A percentile compares a stretch with the other conserved stretches of the same genome.
phyloP scores from a whole-genome alignment of 2,113 vertebrate species.

The Andinoacara biseriatus region DNA sequence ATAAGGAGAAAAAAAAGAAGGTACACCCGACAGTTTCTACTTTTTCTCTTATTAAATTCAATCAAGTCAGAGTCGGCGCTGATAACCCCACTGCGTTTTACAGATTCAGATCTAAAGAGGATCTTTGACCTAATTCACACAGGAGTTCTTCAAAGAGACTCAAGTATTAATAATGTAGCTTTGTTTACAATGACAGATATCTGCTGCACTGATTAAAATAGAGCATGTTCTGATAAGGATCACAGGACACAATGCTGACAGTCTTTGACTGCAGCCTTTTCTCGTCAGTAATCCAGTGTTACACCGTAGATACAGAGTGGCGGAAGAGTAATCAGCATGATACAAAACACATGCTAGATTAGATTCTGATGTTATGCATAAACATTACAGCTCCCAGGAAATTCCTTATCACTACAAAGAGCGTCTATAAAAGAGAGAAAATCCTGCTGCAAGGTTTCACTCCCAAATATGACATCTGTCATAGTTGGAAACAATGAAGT shows the following conservation, averaged over 20 bases:
- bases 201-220: neutral
- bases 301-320: neutral
- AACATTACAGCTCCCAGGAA: slow-evolving; percentile 33
- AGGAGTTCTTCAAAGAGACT: neutral
- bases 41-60: neutral
- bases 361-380: neutral
- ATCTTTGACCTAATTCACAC: neutral
- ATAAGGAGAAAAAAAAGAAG: neutral
- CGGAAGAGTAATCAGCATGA: neutral
- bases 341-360: neutral
- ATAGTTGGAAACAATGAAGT: slow-evolving; percentile 14
- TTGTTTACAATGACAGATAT: neutral
- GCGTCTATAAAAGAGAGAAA: neutral
- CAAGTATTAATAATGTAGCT: neutral
- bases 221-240: neutral
- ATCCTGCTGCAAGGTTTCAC: slow-evolving; percentile 34
- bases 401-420: slow-evolving; percentile 31
- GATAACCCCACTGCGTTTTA: neutral
- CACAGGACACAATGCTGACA: neutral
- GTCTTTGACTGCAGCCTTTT: neutral
- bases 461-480: slow-evolving; percentile 17
- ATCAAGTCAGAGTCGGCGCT: neutral
- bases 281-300: neutral
- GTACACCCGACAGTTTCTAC: neutral
- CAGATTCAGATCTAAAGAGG: neutral